Base-by-base conservation (phyloP, 1,140 invertebrate genomes). In the Sminthurides bifidus region DNA sequence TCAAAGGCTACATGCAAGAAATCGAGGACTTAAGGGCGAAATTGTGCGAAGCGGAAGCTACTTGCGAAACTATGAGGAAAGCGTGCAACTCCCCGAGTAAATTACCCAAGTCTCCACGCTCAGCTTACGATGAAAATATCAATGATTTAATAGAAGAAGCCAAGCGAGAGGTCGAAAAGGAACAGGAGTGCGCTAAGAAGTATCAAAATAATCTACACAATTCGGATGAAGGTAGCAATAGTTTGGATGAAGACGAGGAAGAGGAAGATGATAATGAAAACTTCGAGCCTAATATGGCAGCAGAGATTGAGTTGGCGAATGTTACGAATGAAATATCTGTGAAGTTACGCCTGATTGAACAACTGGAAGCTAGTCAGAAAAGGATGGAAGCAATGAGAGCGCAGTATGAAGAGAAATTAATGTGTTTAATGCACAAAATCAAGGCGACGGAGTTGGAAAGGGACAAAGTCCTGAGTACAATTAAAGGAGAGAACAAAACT, bases 341-440 rank as follows among this genome's bases (percentile, higher is more conserved):
- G 37, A 94, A 93, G 71, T 85, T 92, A 63, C 81, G 87, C 46
- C 73, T 98, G 17, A 93, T 98, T 57, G 88, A 95, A 67, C 90
- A 96, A 67, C 70, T 98, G 49, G 93, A 98, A 69, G 71, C 83
- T 21, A 88, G 85, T 12, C 88, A 97, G 68, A 77, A 81, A 43
- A 73, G 88, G 43, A 74, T 96, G 57, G 79, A 85, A 31, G 80
- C 82, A 0, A 82, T 97, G 77, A 81, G 82, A 48, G 79, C 83
- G 56, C 87, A 96, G 65, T 98, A 98, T 72, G 94, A 98, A 72
- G 86, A 92, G 37, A 92, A 97, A 68, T 73, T 98, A n/a, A 73
- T 79, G 35, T 83, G 87, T 44, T 71, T 98, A n/a, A 84, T 89
- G 67, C 79, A 80, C 3, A 83, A 85, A 65, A 98, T 97, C 44